Conservation (phyloP, 2,113 vertebrate species). For the Pelecanoides urinatrix region DNA sequence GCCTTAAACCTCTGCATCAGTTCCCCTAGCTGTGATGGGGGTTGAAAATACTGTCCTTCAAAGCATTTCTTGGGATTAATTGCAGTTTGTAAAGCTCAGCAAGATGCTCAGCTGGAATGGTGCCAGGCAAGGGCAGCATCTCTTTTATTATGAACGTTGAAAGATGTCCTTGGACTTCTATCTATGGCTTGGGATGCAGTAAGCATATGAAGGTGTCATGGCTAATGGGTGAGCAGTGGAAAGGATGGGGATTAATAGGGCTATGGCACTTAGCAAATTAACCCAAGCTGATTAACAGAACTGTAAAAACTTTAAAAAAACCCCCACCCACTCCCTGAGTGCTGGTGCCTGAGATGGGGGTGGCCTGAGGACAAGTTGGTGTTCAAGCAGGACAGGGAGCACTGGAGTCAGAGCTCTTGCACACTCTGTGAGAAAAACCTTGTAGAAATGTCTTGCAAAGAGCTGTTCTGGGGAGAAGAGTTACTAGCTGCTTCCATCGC, state of each 20-base stretch:
- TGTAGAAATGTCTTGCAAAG: not conserved
- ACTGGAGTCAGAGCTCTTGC: not conserved
- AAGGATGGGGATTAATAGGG: not conserved
- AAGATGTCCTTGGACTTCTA: not conserved
- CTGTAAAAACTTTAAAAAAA: not conserved
- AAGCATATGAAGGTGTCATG: not conserved
- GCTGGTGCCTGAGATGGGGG: not conserved
- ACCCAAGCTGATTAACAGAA: not conserved
- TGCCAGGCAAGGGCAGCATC: not conserved
- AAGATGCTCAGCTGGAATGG: not conserved
- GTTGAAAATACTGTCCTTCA: not conserved
- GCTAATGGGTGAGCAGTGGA: not conserved
- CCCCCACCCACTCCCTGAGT: not conserved
- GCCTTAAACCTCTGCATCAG: not conserved
- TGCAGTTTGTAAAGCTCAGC: constrained; percentile 16
- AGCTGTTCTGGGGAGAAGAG: not conserved
- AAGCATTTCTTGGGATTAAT: not conserved
- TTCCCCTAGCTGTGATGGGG: not conserved
- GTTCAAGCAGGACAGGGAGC: not conserved
- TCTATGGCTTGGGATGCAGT: not conserved
- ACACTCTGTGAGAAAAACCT: not conserved
- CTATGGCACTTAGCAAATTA: not conserved
- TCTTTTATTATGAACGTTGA: not conserved
- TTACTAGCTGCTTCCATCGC: not conserved
- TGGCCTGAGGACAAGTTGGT: not conserved